These are phyloP conservation scores for Sipha flava DNA, from an alignment of 1,140 invertebrate species.

Conservation along the genomic window DNA sequence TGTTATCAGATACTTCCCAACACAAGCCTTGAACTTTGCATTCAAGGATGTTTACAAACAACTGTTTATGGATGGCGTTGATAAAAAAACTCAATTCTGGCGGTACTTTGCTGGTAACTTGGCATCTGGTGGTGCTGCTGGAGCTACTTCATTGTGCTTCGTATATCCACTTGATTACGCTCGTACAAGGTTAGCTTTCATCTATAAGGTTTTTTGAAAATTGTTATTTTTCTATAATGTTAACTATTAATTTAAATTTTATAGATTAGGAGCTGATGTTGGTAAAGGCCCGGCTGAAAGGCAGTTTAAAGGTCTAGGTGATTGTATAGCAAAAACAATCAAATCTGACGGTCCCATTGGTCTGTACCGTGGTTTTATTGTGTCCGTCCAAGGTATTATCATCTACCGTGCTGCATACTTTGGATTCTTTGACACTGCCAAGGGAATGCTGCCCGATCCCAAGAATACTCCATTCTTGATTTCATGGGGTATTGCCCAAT, in stretches of 20 bases:
- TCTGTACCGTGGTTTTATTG: constrained; percentile 81
- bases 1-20: constrained; percentile 87
- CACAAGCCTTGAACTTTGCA: constrained; percentile 91
- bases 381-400: constrained; percentile 82
- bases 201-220: neutral
- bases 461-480: constrained; percentile 68
- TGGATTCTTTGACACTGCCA: constrained; percentile 85
- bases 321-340: constrained; percentile 75
- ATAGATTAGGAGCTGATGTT: constrained; percentile 70
- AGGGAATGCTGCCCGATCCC: constrained; percentile 74
- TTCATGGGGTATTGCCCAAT: constrained; percentile 76
- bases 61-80: constrained; percentile 71
- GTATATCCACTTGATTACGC: constrained; percentile 94
- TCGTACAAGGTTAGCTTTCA: constrained; percentile 64
- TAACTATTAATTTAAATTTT: neutral
- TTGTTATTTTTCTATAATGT: neutral
- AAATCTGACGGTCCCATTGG: constrained; percentile 73
- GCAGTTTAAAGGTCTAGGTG: constrained; percentile 72
- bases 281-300: constrained; percentile 63
- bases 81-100: constrained; percentile 83
- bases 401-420: constrained; percentile 86
- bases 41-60: constrained; percentile 88
- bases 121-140: constrained; percentile 87
- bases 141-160: constrained; percentile 87
- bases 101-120: constrained; percentile 78